Evolutionary conservation across 2,888 invertebrate genomes (phyloP).

Genomic region (Caenorhabditis sp.): DNA sequence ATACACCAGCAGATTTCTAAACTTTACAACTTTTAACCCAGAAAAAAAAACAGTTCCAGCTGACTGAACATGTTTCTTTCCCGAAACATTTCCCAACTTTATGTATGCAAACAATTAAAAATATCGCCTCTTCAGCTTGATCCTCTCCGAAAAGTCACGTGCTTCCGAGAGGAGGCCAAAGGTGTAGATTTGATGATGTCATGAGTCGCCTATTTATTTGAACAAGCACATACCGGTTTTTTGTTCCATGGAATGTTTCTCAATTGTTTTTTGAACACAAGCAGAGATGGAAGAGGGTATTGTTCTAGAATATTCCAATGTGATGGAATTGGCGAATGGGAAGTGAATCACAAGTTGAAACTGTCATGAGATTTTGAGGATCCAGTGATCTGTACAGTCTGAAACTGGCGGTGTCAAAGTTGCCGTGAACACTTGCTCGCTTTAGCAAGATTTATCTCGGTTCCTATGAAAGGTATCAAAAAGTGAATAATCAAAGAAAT

Average conservation of each 20-base stretch:
- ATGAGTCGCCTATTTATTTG: conserved; percentile 26
- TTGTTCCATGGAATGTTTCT: conserved; percentile 17
- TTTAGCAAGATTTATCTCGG: too few relatives aligned
- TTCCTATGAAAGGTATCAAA: too few relatives aligned
- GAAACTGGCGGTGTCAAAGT: too few relatives aligned
- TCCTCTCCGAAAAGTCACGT: conserved; percentile 34
- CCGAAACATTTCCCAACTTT: neutral
- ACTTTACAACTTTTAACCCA: too few relatives aligned
- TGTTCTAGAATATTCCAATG: neutral
- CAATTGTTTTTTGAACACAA: conserved; percentile 7
- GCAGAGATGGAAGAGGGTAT: neutral
- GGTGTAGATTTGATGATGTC: conserved; percentile 27
- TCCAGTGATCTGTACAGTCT: neutral
- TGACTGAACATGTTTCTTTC: neutral
- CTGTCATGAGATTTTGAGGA: neutral
- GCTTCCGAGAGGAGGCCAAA: conserved; percentile 28
- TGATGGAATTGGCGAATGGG: neutral
- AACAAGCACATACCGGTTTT: conserved; percentile 30
- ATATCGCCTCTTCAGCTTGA: conserved; percentile 12
- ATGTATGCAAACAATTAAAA: conserved; percentile 13
- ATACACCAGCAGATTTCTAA: too few relatives aligned
- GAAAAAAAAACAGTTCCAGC: neutral
- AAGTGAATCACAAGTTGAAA: neutral
- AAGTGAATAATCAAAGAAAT: too few relatives aligned
- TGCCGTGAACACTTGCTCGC: too few relatives aligned